These are phyloP conservation scores for Setophaga petechia DNA, from an alignment of 2,113 vertebrate species.

Conservation along the genomic window DNA sequence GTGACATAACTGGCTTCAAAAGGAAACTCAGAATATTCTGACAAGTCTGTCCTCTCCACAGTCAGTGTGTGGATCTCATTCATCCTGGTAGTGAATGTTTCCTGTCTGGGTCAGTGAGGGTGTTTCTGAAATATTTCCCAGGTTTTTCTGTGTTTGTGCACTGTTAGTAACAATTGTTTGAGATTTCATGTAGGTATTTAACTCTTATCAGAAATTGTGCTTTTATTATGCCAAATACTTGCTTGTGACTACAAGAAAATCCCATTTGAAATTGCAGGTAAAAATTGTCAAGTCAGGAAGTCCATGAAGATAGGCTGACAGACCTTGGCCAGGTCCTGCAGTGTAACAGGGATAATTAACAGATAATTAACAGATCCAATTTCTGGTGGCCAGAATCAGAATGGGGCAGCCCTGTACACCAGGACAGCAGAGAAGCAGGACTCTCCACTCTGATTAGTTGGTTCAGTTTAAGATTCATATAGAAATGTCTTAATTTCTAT, in stretches of 20 bases:
- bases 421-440: background rate
- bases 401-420: background rate
- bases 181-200: background rate
- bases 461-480: background rate
- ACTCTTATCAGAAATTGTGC: background rate
- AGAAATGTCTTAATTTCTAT: background rate
- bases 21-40: background rate
- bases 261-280: background rate
- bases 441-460: background rate
- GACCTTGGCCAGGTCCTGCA: background rate
- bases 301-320: background rate
- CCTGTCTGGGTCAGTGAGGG: background rate
- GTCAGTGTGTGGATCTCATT: background rate
- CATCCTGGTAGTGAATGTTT: background rate
- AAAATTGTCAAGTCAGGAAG: background rate
- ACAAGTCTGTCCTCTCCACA: background rate
- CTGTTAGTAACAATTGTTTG: background rate
- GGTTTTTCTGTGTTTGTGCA: background rate
- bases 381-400: background rate
- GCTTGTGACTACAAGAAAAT: background rate
- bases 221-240: background rate
- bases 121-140: slow-evolving; percentile 25
- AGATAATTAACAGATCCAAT: background rate
- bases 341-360: no score
- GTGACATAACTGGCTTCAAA: background rate